Evolutionary conservation across 2,888 invertebrate genomes (phyloP).

Genomic region (Drosophila engyochracea): DNA sequence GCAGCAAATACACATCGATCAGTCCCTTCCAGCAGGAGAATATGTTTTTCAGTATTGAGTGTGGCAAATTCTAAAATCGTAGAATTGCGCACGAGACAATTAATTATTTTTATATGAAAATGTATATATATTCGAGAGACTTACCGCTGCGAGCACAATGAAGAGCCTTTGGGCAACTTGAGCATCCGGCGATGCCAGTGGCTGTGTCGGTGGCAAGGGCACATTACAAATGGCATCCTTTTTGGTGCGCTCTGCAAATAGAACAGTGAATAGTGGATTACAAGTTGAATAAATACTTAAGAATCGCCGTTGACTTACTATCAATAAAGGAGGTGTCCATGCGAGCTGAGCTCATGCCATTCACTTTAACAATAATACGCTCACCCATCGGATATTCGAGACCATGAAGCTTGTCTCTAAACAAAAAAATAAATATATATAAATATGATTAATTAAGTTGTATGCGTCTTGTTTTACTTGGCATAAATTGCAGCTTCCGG

Average conservation of each 20-base stretch:
- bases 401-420: conserved; percentile 94
- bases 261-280: neutral
- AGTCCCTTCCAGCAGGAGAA: conserved; percentile 96
- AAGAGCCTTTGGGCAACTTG: conserved; percentile 89
- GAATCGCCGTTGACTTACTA: conserved; percentile 62
- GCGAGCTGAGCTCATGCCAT: conserved; percentile 82
- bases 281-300: fast-evolving
- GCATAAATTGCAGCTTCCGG: conserved; percentile 89
- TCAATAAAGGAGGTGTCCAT: conserved; percentile 83
- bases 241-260: conserved; percentile 76
- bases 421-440: conserved; percentile 80
- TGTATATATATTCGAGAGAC: neutral
- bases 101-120: neutral
- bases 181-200: conserved; percentile 89
- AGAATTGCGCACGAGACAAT: neutral
- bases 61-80: conserved; percentile 88
- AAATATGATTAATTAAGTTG: neutral
- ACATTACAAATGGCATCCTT: conserved; percentile 88
- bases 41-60: conserved; percentile 93
- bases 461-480: conserved; percentile 70
- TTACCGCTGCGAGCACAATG: conserved; percentile 86
- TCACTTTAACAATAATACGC: conserved; percentile 88
- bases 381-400: conserved; percentile 97
- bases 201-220: conserved; percentile 89
- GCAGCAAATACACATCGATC: conserved; percentile 95